Conservation (phyloP, 1,140 invertebrate species). For the Plectrocnemia conspersa region DNA sequence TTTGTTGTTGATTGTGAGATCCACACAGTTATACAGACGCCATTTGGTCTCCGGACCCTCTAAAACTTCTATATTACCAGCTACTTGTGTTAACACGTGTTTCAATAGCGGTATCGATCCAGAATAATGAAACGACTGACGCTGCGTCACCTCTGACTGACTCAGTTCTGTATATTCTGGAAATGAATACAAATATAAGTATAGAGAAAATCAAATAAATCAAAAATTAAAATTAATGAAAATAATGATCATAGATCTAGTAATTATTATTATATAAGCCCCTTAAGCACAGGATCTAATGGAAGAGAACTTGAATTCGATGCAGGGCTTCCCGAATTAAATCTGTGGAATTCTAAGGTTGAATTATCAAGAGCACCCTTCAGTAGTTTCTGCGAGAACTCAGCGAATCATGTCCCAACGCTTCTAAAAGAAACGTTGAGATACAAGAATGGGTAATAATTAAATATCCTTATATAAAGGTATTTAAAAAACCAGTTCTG, state of each 20-base stretch:
- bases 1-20: constrained; percentile 77
- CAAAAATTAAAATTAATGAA: neutral
- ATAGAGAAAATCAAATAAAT: neutral
- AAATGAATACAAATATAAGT: constrained; percentile 34
- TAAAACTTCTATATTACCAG: constrained; percentile 71
- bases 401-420: no score
- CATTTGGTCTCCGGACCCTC: constrained; percentile 64
- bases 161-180: constrained; percentile 93
- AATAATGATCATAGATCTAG: neutral
- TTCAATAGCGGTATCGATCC: constrained; percentile 75
- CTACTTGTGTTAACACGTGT: constrained; percentile 77
- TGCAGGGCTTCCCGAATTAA: no score
- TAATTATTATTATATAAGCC: no score
- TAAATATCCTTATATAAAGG: no score
- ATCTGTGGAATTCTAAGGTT: no score
- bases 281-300: no score
- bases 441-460: no score
- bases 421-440: no score
- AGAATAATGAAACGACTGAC: constrained; percentile 82
- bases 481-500: no score
- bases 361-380: no score
- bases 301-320: no score
- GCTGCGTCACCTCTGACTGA: constrained; percentile 87
- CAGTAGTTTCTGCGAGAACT: no score
- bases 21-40: constrained; percentile 73